phyloP scores from a whole-genome alignment of 2,888 invertebrate species.

The Idaea straminata region DNA sequence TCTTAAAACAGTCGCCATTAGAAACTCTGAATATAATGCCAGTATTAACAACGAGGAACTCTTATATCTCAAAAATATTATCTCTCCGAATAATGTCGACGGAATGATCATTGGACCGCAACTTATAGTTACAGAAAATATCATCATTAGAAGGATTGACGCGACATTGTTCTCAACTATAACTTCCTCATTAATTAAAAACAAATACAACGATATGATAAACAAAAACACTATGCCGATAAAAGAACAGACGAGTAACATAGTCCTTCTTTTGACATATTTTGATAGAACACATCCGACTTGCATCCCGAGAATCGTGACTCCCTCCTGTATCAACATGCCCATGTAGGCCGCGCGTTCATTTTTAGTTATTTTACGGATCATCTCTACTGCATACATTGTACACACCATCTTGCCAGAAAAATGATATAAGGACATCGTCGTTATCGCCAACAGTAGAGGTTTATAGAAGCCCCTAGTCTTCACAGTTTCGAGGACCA shows the following conservation, averaged over 20 bases:
- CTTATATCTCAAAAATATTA: conserved; percentile 51
- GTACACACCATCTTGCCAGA: conserved; percentile 51
- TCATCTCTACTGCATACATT: conserved; percentile 51
- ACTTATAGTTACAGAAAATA: conserved; percentile 52
- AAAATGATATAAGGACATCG: conserved; percentile 46
- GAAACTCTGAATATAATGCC: conserved; percentile 40
- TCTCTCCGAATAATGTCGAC: conserved; percentile 48
- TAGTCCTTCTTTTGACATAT: conserved; percentile 45
- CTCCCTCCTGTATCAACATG: conserved; percentile 58
- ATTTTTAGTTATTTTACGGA: conserved; percentile 44
- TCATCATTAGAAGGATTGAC: conserved; percentile 42
- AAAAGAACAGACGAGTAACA: conserved; percentile 43
- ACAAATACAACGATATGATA: conserved; percentile 49
- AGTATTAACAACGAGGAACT: conserved; percentile 42
- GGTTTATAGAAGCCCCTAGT: conserved; percentile 47
- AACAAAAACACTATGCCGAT: conserved; percentile 48
- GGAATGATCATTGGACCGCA: conserved; percentile 58
- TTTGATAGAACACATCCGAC: conserved; percentile 48
- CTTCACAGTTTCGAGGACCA: conserved; percentile 29
- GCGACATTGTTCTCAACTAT: conserved; percentile 44
- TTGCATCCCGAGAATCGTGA: conserved; percentile 57
- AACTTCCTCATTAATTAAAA: conserved; percentile 37
- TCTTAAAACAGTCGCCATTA: conserved; percentile 48
- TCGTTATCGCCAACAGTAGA: conserved; percentile 39
- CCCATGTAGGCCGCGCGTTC: conserved; percentile 49